Conservation (phyloP, 2,797 vertebrate species). For the Sylvilagus floridanus region DNA sequence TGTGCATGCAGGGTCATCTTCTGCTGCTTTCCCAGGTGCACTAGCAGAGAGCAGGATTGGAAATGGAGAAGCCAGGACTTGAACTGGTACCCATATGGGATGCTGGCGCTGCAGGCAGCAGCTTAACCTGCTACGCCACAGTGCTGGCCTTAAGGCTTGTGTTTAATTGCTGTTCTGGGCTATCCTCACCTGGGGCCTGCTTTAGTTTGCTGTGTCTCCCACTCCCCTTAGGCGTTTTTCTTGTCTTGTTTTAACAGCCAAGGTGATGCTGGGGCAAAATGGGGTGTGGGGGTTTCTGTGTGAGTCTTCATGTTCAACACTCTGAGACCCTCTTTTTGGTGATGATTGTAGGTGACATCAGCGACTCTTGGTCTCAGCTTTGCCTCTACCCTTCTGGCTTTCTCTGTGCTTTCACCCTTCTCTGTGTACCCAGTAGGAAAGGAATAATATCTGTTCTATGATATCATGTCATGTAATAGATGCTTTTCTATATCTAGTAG, state of each 20-base stretch:
- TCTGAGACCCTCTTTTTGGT: neutral
- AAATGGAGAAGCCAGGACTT: too few species aligned
- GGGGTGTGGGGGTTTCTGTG: neutral
- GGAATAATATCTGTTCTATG: neutral
- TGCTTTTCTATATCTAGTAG: neutral
- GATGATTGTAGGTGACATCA: neutral
- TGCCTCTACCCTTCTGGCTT: neutral
- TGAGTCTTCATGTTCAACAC: neutral
- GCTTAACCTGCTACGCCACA: too few species aligned
- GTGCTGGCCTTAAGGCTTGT: too few species aligned
- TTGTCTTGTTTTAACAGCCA: neutral
- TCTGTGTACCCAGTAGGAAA: neutral
- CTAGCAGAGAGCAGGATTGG: too few species aligned
- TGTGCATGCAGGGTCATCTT: too few species aligned
- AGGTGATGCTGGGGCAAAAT: neutral
- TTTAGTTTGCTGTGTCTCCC: neutral
- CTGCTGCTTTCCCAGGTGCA: too few species aligned
- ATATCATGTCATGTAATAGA: neutral
- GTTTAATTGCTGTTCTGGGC: neutral
- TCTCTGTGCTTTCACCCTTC: neutral
- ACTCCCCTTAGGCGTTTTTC: neutral
- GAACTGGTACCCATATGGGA: too few species aligned
- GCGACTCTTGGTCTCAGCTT: neutral
- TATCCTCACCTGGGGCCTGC: neutral
- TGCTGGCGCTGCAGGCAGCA: too few species aligned